These are phyloP conservation scores for Chlorops oryzae DNA, from an alignment of 1,140 invertebrate species.

Conservation along the genomic window DNA sequence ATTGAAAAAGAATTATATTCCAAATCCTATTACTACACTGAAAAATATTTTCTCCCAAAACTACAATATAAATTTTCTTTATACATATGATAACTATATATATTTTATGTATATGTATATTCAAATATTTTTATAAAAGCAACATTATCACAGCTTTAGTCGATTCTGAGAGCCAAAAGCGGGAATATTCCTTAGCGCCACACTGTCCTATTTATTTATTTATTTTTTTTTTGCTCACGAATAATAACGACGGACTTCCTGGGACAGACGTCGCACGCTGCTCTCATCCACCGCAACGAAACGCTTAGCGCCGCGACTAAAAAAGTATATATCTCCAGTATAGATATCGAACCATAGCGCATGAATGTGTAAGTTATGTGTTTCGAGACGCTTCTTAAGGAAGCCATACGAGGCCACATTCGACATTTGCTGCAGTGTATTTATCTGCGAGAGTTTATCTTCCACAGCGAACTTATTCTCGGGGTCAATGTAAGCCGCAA, in stretches of 20 bases:
- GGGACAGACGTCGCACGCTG: constrained; percentile 64
- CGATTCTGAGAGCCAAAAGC: too few species aligned
- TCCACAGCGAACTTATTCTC: constrained; percentile 82
- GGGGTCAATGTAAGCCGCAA: constrained; percentile 90
- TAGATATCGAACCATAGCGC: constrained; percentile 97
- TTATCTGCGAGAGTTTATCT: constrained; percentile 93
- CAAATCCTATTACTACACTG: too few species aligned
- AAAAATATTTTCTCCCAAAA: too few species aligned
- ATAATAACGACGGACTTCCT: constrained; percentile 75
- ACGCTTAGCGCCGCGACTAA: constrained; percentile 77
- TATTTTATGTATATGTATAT: too few species aligned
- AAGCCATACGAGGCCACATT: constrained; percentile 94
- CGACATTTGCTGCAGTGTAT: constrained; percentile 88
- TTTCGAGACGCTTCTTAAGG: constrained; percentile 73
- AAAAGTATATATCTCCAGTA: constrained; percentile 91
- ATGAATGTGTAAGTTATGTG: constrained; percentile 80
- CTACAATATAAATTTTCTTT: too few species aligned
- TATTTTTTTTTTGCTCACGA: too few species aligned
- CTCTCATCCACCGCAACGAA: constrained; percentile 73
- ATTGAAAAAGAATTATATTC: too few species aligned
- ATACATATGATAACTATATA: too few species aligned
- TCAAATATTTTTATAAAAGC: too few species aligned
- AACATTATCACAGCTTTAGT: too few species aligned
- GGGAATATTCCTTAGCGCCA: too few species aligned
- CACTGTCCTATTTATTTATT: too few species aligned